These are phyloP conservation scores for Mesembrinibis cayennensis DNA, from an alignment of 2,113 vertebrate genomes.

Conservation along the genomic window DNA sequence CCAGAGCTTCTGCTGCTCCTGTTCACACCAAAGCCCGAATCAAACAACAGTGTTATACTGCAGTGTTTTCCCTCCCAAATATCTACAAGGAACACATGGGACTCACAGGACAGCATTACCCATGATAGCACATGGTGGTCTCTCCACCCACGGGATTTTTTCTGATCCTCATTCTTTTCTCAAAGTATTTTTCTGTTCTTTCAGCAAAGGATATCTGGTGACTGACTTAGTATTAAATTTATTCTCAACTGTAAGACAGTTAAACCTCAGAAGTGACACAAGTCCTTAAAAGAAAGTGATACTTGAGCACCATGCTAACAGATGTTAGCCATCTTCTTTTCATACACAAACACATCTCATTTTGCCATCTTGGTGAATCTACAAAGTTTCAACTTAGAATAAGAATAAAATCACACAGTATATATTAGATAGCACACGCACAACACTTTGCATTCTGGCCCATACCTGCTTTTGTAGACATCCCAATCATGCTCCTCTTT, in stretches of 20 bases:
- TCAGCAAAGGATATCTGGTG: background rate
- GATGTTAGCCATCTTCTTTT: background rate
- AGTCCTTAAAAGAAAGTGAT: background rate
- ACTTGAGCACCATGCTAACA: background rate
- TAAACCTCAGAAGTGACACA: background rate
- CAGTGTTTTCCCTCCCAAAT: background rate
- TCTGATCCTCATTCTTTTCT: background rate
- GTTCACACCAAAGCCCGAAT: background rate
- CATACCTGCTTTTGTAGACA: constrained; percentile 97
- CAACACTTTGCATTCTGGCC: background rate
- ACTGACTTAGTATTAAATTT: background rate
- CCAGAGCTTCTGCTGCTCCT: background rate
- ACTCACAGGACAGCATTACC: background rate
- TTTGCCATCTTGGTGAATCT: background rate
- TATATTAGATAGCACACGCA: fast-evolving
- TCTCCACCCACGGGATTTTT: background rate
- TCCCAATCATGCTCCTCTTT: constrained; percentile 97
- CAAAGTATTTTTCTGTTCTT: background rate
- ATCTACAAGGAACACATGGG: background rate
- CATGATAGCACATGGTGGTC: background rate
- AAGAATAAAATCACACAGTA: background rate
- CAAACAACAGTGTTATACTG: background rate
- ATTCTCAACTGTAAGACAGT: background rate
- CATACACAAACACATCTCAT: background rate
- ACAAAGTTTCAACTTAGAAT: background rate